Evolutionary conservation across 1,140 invertebrate species (phyloP).

Genomic region (Drosophila nebulosa): DNA sequence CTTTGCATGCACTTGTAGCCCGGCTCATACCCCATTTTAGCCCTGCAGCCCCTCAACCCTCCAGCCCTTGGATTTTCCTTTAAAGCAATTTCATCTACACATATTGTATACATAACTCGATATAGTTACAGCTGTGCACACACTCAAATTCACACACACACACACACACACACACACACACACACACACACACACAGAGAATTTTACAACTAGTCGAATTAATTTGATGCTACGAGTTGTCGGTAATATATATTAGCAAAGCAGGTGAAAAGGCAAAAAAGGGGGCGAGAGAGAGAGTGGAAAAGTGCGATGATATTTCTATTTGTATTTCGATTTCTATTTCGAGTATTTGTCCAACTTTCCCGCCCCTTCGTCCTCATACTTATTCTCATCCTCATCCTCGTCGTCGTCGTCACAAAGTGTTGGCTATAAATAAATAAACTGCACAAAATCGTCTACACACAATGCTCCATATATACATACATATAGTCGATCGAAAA

Average conservation of each 20-base stretch:
- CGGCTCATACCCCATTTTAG: not conserved
- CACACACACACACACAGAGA: not conserved
- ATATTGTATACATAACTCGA: slow-evolving; percentile 19
- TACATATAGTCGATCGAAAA: not conserved
- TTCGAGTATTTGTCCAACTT: not conserved
- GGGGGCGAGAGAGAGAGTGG: not conserved
- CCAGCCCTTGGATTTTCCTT: not conserved
- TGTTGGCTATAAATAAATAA: slow-evolving; percentile 60
- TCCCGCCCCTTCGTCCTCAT: not conserved
- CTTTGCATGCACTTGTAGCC: slow-evolving; percentile 8
- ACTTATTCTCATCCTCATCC: too few relatives aligned
- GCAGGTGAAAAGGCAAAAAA: not conserved
- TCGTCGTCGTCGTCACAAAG: slow-evolving; percentile 3
- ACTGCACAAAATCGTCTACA: slow-evolving; percentile 5
- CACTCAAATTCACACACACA: not conserved
- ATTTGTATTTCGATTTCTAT: not conserved
- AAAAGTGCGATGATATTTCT: not conserved
- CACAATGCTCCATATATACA: not conserved
- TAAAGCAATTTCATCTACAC: slow-evolving; percentile 16
- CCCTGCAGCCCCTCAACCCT: not conserved
- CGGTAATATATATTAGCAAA: not conserved
- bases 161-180: not conserved
- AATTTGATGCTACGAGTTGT: not conserved
- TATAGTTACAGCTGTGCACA: slow-evolving; percentile 4
- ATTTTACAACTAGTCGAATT: not conserved